Conservation (phyloP, 1,140 invertebrate species). For the Ruditapes philippinarum region DNA sequence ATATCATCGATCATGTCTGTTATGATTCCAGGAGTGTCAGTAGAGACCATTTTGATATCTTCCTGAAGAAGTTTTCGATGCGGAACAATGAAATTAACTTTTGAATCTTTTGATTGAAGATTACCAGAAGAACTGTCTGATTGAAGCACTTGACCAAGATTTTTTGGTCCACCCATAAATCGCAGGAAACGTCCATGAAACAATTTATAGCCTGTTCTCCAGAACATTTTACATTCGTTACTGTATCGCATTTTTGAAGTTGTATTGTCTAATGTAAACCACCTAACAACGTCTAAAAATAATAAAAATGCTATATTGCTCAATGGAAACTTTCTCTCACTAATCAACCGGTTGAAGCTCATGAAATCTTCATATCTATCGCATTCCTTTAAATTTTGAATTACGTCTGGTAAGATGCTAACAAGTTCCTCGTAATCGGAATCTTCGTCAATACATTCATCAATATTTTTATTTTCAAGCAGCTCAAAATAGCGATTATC, state of each 20-base stretch:
- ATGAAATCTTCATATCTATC: neutral
- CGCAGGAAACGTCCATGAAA: constrained; percentile 64
- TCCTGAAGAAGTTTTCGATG: neutral
- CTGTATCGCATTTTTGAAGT: constrained; percentile 55
- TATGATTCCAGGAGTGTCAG: constrained; percentile 29
- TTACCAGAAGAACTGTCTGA: neutral
- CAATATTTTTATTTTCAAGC: too few relatives aligned
- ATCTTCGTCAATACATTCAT: too few relatives aligned
- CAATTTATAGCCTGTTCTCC: constrained; percentile 56
- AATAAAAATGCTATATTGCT: neutral
- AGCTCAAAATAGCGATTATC: too few relatives aligned
- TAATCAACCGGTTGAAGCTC: neutral
- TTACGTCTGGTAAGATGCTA: neutral
- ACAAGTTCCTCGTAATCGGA: too few relatives aligned
- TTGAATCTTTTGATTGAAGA: neutral
- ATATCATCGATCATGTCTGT: constrained; percentile 36
- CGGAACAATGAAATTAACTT: constrained; percentile 12
- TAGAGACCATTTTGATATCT: neutral
- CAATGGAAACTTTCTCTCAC: neutral
- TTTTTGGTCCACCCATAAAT: constrained; percentile 61
- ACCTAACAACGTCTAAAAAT: neutral
- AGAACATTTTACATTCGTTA: constrained; percentile 54
- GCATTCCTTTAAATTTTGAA: neutral
- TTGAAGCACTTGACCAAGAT: neutral
- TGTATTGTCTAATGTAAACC: constrained; percentile 15